These are phyloP conservation scores for Drosophila neonasuta DNA, from an alignment of 2,888 invertebrate genomes.

Conservation along the genomic window DNA sequence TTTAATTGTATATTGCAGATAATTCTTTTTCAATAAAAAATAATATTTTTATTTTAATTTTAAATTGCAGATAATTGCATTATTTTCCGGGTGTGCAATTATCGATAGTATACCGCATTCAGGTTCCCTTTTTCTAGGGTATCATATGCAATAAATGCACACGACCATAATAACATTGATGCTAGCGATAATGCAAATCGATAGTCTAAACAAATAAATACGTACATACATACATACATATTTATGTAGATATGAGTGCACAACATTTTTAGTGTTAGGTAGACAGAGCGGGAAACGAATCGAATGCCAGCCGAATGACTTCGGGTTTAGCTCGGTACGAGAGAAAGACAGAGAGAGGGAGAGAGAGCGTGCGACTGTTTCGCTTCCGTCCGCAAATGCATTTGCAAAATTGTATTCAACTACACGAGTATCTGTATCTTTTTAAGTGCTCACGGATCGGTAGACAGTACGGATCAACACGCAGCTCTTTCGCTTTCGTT, in stretches of 20 bases:
- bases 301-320: conserved; percentile 22
- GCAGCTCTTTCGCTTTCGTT: conserved; percentile 19
- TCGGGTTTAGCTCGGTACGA: conserved; percentile 10
- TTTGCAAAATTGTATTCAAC: conserved; percentile 2
- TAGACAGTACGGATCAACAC: conserved; percentile 14
- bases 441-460: conserved; percentile 31
- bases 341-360: neutral
- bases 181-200: conserved; percentile 25
- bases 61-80: too few relatives aligned
- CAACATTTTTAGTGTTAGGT: neutral
- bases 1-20: too few relatives aligned
- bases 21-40: too few relatives aligned
- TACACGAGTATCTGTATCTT: conserved; percentile 10
- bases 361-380: neutral
- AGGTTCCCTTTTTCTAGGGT: neutral
- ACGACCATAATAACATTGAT: conserved; percentile 1
- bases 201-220: conserved; percentile 6
- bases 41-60: too few relatives aligned
- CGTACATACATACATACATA: neutral
- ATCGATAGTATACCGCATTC: too few relatives aligned
- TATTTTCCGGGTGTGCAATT: too few relatives aligned
- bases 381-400: conserved; percentile 17
- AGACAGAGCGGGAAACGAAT: conserved; percentile 6
- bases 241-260: neutral
- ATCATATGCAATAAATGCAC: conserved; percentile 5